Percentiles rank a stretch among this genome's conserved stretches.
Evolutionary conservation across 1,140 invertebrate species (phyloP).

Genomic region (Uloborus diversus): DNA sequence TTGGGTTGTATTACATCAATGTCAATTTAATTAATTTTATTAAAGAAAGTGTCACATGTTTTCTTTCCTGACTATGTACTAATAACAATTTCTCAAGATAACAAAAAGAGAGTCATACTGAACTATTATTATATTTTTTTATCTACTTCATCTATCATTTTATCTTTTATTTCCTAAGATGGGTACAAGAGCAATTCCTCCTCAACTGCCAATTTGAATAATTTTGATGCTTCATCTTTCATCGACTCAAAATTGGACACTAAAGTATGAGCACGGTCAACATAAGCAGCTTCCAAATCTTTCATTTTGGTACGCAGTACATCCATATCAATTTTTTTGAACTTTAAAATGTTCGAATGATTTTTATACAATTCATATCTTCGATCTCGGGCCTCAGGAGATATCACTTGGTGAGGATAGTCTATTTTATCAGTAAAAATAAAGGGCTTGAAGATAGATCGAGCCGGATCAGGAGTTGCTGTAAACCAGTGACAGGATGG

Average conservation of each 20-base stretch:
- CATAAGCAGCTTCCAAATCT: conserved; percentile 72
- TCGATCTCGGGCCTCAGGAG: conserved; percentile 64
- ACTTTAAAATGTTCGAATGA: conserved; percentile 66
- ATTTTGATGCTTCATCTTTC: conserved; percentile 65
- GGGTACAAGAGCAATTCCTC: conserved; percentile 77
- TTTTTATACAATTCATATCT: conserved; percentile 72
- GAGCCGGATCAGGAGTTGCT: conserved; percentile 77
- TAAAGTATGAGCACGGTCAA: conserved; percentile 72
- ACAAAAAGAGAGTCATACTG: too few relatives aligned
- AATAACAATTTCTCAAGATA: too few relatives aligned
- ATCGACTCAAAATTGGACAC: conserved; percentile 59
- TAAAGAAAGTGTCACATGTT: too few relatives aligned
- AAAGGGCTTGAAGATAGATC: conserved; percentile 83
- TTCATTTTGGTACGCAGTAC: conserved; percentile 68
- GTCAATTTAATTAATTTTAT: too few relatives aligned
- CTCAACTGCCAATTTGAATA: conserved; percentile 78
- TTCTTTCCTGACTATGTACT: too few relatives aligned
- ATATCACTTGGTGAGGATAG: conserved; percentile 10
- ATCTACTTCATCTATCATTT: too few relatives aligned
- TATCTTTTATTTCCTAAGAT: too few relatives aligned
- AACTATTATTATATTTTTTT: too few relatives aligned
- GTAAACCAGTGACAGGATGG: conserved; percentile 79
- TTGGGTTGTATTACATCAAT: too few relatives aligned
- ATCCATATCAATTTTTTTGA: conserved; percentile 60
- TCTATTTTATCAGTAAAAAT: conserved; percentile 71